phyloP scores from a whole-genome alignment of 1,140 invertebrate species.

The Wasmannia auropunctata region DNA sequence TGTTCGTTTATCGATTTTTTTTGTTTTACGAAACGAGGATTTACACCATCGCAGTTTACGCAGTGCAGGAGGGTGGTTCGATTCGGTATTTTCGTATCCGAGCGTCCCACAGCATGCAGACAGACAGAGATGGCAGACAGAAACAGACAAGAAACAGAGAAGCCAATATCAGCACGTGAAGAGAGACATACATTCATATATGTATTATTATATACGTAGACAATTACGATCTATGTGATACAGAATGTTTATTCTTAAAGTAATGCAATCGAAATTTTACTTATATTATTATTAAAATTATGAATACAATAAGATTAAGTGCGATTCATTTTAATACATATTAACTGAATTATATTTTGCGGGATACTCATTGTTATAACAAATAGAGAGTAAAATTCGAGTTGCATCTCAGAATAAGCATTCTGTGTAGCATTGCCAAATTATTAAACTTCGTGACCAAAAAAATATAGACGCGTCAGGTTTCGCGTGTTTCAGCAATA shows the following conservation, averaged over 20 bases:
- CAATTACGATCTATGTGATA: neutral
- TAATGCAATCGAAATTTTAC: neutral
- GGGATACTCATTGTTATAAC: neutral
- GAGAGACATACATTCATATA: conserved; percentile 65
- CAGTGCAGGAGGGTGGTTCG: conserved; percentile 73
- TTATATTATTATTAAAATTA: neutral
- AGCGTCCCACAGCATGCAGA: conserved; percentile 85
- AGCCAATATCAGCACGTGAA: conserved; percentile 83
- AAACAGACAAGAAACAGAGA: conserved; percentile 85
- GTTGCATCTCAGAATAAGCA: conserved; percentile 20
- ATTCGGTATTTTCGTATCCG: conserved; percentile 77
- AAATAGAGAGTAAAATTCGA: neutral
- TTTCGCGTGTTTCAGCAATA: neutral
- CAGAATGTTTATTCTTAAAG: conserved; percentile 34
- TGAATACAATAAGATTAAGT: neutral
- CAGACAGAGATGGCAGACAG: conserved; percentile 85
- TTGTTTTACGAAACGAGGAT: conserved; percentile 45
- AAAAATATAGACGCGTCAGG: neutral
- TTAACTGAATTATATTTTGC: neutral
- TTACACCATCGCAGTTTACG: conserved; percentile 69
- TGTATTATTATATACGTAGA: conserved; percentile 42
- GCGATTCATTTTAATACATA: neutral
- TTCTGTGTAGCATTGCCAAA: neutral
- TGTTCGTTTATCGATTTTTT: conserved; percentile 30
- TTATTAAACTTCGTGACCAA: neutral